Evolutionary conservation across 1,140 invertebrate species (phyloP), one percentile per base, ranked within the genome.

Genomic region (Platorchestia sp.): DNA sequence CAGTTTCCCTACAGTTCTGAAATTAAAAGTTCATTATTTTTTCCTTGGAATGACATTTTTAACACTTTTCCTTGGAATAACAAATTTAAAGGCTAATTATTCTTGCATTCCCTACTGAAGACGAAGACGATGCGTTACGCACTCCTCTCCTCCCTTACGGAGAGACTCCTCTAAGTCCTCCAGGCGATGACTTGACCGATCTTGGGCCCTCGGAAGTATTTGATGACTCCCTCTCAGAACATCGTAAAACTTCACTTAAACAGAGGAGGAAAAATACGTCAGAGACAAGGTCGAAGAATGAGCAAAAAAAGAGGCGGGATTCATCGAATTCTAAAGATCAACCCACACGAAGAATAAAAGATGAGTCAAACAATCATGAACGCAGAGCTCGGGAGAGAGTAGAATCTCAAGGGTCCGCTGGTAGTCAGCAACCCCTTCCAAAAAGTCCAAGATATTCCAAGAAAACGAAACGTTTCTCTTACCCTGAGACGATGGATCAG

Each of bases 131-230:
- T 47, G 43, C 44, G 43, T 36, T 47, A 40, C 91, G 91, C 43
- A 93, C 91, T 45, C 89, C 89, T 42, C 91, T 93, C 19, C 43
- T 93, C 19, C 45, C 91, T 5, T 44, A 93, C 19, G 91, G 43
- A 27, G 40, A 47, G 6, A 36, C 27, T 3, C 41, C 91, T 10
- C 91, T 14, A 45, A 96, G 96, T 19, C 96, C 96, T 19, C 95
- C 95, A 86, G 96, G 96, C 10, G 96, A 96, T 51, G 96, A 96
- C 95, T 75, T 95, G 41, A 96, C 96, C 1, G 96, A 96, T 45
- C 95, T 96, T 6, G 96, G 96, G 22, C 96, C 95, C 42, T 96
- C 96, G n/a, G 96, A 96, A 59, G 96, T 96, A 5, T 96, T 96
- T 45, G 96, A 96, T 22, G 96, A 96, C 59, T 96, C 96, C 6